These are phyloP conservation scores for Spialia ferax DNA, from an alignment of 2,888 invertebrate genomes.

Conservation along the genomic window DNA sequence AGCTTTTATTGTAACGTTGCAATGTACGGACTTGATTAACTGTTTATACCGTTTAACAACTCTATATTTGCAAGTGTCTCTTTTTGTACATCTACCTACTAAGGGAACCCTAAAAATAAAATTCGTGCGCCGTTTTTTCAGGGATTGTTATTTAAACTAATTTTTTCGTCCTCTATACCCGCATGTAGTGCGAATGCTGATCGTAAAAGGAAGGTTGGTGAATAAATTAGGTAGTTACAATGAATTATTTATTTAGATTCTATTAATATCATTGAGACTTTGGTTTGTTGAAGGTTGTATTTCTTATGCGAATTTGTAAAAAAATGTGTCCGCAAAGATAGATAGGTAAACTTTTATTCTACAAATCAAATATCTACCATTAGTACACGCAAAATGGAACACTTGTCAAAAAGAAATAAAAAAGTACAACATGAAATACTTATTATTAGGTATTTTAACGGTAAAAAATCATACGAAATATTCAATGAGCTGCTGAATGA, in stretches of 20 bases:
- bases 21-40: too few relatives aligned
- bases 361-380: too few relatives aligned
- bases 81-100: background rate
- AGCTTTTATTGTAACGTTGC: too few relatives aligned
- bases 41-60: too few relatives aligned
- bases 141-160: conserved; percentile 28
- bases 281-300: background rate
- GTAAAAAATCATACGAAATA: too few relatives aligned
- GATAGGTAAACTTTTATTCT: background rate
- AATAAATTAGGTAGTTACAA: conserved; percentile 10
- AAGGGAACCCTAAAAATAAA: conserved; percentile 26
- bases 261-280: conserved; percentile 1
- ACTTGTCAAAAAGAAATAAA: too few relatives aligned
- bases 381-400: too few relatives aligned
- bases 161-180: conserved; percentile 22
- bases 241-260: conserved; percentile 12
- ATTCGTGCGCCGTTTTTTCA: conserved; percentile 32
- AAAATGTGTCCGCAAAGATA: background rate
- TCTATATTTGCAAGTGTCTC: too few relatives aligned
- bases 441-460: too few relatives aligned
- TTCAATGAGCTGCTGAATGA: too few relatives aligned
- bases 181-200: background rate
- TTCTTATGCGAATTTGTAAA: background rate
- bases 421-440: too few relatives aligned
- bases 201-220: conserved; percentile 24